phyloP scores from a whole-genome alignment of 2,113 vertebrate species.

The Ophiodon elongatus region DNA sequence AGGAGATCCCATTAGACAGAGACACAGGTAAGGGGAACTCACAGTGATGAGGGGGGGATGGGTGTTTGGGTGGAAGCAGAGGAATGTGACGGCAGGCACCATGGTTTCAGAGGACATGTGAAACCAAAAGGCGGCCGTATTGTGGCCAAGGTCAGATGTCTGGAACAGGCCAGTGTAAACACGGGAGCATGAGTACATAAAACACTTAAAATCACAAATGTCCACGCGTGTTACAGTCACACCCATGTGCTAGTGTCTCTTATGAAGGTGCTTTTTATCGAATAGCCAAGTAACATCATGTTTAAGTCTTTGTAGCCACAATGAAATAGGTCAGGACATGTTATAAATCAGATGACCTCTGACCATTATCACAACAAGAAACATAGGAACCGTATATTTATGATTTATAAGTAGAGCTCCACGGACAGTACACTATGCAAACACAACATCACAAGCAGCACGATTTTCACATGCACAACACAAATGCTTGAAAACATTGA shows the following conservation, averaged over 20 bases:
- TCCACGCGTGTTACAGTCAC: constrained; percentile 16
- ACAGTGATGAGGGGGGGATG: constrained; percentile 47
- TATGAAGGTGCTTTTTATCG: background rate
- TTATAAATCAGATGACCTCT: constrained; percentile 61
- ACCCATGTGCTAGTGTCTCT: constrained; percentile 12
- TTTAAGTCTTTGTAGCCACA: background rate
- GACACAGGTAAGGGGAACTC: constrained; percentile 71
- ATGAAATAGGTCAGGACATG: constrained; percentile 1
- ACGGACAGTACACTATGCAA: constrained; percentile 23
- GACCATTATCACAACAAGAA: constrained; percentile 50
- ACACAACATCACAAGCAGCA: constrained; percentile 53
- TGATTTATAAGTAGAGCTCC: constrained; percentile 13
- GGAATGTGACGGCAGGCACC: constrained; percentile 63
- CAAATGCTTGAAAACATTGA: constrained; percentile 41
- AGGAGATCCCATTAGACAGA: constrained; percentile 89
- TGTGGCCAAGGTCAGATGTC: constrained; percentile 54
- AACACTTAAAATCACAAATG: constrained; percentile 55
- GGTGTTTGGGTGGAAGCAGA: background rate
- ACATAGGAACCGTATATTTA: constrained; percentile 10
- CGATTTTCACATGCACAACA: constrained; percentile 52
- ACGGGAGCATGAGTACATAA: constrained; percentile 46
- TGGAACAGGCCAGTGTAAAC: constrained; percentile 32
- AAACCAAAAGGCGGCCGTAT: constrained; percentile 48
- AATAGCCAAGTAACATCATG: background rate
- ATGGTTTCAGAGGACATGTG: constrained; percentile 55